phyloP scores from a whole-genome alignment of 2,888 invertebrate species.

The Anaspis maculata region DNA sequence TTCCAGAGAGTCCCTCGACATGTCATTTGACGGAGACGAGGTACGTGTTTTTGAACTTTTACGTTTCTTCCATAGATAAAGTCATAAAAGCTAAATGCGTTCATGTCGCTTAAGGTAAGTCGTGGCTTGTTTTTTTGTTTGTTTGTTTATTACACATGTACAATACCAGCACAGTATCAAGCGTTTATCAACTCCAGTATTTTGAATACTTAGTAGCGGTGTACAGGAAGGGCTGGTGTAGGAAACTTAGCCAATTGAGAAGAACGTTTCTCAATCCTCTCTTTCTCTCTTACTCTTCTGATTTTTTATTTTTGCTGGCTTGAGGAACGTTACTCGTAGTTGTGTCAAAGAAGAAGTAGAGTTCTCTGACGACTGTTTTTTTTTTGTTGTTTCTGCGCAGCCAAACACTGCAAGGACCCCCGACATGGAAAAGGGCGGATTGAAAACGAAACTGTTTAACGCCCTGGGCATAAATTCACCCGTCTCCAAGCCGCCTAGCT shows the following conservation, averaged over 20 bases:
- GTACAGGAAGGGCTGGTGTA: no score
- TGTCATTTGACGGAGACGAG: slow-evolving; percentile 67
- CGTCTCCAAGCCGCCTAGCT: slow-evolving; percentile 38
- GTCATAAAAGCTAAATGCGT: slow-evolving; percentile 4
- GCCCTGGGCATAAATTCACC: slow-evolving; percentile 72
- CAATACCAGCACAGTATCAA: slow-evolving; percentile 3
- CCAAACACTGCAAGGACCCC: slow-evolving; percentile 57
- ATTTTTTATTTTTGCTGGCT: no score
- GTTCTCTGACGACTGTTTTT: not conserved
- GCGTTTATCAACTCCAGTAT: slow-evolving; percentile 38
- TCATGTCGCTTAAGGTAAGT: slow-evolving; percentile 16
- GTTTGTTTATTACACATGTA: slow-evolving; percentile 9
- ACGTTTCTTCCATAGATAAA: not conserved
- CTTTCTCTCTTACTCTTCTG: no score
- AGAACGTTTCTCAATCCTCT: no score
- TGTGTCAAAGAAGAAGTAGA: not conserved
- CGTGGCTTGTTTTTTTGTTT: slow-evolving; percentile 17
- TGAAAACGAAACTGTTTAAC: slow-evolving; percentile 80
- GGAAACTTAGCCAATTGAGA: no score
- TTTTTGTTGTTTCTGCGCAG: slow-evolving; percentile 32
- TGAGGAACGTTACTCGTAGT: no score
- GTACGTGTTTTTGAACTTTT: slow-evolving; percentile 41
- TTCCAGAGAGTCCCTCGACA: slow-evolving; percentile 64
- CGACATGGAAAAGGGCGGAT: slow-evolving; percentile 64
- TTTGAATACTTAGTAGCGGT: no score